These are phyloP conservation scores for Drosophila mimica DNA, from an alignment of 2,888 invertebrate genomes.

Conservation along the genomic window DNA sequence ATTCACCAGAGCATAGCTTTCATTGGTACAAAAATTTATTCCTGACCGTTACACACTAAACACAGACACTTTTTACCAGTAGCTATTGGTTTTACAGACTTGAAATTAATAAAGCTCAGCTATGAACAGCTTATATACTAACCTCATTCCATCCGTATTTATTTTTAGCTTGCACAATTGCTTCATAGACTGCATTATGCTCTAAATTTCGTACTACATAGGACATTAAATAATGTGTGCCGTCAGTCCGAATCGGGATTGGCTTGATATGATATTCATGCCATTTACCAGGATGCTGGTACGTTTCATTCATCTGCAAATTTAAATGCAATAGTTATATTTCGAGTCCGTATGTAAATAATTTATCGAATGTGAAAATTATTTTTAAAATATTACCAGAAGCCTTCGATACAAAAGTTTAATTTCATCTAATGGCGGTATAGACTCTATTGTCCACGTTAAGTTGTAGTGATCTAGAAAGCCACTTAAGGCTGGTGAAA, in stretches of 20 bases:
- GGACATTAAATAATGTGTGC: slow-evolving; percentile 86
- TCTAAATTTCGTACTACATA: slow-evolving; percentile 88
- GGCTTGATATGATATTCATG: slow-evolving; percentile 86
- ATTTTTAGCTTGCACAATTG: slow-evolving; percentile 91
- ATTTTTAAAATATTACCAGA: slow-evolving; percentile 85
- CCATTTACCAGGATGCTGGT: slow-evolving; percentile 90
- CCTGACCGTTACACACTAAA: neutral
- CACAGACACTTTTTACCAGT: too few species aligned
- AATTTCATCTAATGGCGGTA: slow-evolving; percentile 88
- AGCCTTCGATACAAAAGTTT: slow-evolving; percentile 88
- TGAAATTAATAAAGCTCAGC: neutral
- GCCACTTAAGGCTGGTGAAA: slow-evolving; percentile 87
- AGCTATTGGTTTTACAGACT: neutral
- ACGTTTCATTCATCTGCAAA: slow-evolving; percentile 89
- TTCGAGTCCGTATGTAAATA: too few species aligned
- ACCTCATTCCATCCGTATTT: slow-evolving; percentile 91
- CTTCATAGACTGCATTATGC: slow-evolving; percentile 90
- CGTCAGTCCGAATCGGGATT: slow-evolving; percentile 83
- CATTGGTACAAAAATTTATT: neutral
- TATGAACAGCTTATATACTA: slow-evolving; percentile 24
- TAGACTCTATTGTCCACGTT: slow-evolving; percentile 89
- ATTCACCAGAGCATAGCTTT: neutral
- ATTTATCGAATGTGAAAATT: neutral
- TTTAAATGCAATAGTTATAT: neutral
- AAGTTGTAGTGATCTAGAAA: slow-evolving; percentile 88